Percentiles rank a stretch among this genome's conserved stretches.
These are phyloP conservation scores for Acanthosepion esculentum DNA, from an alignment of 2,888 invertebrate genomes.

Conservation along the genomic window DNA sequence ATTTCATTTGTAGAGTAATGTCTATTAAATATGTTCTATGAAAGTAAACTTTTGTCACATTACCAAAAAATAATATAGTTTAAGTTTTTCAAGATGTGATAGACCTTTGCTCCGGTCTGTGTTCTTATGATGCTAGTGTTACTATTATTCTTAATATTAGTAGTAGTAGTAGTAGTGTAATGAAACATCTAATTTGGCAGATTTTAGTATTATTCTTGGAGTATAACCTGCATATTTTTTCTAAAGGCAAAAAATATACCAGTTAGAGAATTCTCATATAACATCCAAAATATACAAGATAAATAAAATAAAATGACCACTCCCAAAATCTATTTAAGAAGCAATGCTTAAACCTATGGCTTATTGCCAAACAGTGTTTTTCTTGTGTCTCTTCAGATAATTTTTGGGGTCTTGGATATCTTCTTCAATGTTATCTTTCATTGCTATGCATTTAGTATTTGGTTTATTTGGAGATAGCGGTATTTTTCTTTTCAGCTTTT, in stretches of 20 bases:
- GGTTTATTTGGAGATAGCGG: background rate
- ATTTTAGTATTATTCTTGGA: slow-evolving; percentile 33
- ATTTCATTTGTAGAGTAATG: too few relatives aligned
- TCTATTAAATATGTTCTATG: too few relatives aligned
- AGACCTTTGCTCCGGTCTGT: background rate
- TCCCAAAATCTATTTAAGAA: background rate
- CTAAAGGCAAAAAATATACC: background rate
- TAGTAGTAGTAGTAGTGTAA: background rate
- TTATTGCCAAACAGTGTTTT: slow-evolving; percentile 12
- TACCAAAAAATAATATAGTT: too few relatives aligned
- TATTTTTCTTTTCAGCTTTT: background rate
- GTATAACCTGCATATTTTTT: background rate
- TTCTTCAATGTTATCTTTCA: background rate
- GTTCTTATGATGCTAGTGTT: background rate
- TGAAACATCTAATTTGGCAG: slow-evolving; percentile 33
- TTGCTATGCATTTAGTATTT: background rate
- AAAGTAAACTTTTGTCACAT: too few relatives aligned
- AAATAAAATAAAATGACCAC: slow-evolving; percentile 33
- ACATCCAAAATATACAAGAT: slow-evolving; percentile 11
- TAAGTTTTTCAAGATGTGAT: background rate
- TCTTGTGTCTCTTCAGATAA: slow-evolving; percentile 33
- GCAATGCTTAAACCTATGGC: background rate
- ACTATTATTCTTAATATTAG: background rate
- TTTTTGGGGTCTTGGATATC: background rate
- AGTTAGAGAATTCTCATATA: background rate